phyloP scores from a whole-genome alignment of 2,113 vertebrate species.

The Nesogale talazaci region DNA sequence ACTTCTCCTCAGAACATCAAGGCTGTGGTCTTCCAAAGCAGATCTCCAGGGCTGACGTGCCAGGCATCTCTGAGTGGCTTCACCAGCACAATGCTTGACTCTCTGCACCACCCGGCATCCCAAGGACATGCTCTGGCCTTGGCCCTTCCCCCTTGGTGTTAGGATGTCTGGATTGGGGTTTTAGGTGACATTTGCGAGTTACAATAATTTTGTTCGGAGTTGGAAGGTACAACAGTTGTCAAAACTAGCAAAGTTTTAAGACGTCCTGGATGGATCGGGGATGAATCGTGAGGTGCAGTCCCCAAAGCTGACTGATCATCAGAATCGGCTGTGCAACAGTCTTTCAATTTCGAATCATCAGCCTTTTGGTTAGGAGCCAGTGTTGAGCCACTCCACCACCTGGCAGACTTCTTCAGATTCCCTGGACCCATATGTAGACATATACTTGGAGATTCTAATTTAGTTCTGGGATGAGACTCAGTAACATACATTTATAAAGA shows the following conservation, averaged over 20 bases:
- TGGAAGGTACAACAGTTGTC: not conserved
- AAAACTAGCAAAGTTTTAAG: not conserved
- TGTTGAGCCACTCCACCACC: not conserved
- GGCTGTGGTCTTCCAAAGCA: not conserved
- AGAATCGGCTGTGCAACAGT: not conserved
- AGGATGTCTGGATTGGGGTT: not conserved
- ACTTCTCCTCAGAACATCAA: not conserved
- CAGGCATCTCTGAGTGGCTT: not conserved
- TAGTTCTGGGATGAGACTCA: not conserved
- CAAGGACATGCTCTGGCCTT: no score
- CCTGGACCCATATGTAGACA: not conserved
- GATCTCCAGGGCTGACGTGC: not conserved
- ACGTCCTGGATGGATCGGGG: not conserved
- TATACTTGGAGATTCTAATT: not conserved
- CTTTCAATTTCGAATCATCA: not conserved
- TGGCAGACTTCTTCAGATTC: not conserved
- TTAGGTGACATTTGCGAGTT: slow-evolving; percentile 19
- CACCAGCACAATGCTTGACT: not conserved
- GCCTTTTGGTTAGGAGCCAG: not conserved
- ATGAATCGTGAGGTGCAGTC: slow-evolving; percentile 2
- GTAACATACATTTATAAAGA: not conserved
- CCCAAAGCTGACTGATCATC: not conserved
- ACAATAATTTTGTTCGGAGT: not conserved
- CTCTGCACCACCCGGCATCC: not conserved
- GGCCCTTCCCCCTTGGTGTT: no score